Percentiles rank a stretch among this genome's conserved stretches.
Conservation (phyloP, 2,888 invertebrate genomes). For the Melanostoma mellinum region DNA sequence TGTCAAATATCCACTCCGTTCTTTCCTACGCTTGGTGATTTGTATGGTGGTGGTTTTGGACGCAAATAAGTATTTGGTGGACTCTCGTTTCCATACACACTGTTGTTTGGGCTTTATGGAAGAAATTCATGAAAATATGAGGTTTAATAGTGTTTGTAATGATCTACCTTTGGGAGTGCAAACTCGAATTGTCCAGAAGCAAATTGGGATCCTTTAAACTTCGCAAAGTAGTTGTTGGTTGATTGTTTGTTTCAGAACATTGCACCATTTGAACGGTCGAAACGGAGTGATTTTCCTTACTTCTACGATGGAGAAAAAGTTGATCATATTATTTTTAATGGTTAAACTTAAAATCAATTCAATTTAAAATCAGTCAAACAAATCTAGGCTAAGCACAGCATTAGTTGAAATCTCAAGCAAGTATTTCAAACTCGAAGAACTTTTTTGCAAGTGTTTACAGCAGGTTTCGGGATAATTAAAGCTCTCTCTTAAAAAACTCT, state of each 20-base stretch:
- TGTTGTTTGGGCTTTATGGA: constrained; percentile 83
- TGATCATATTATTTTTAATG: too few species aligned
- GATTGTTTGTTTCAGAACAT: constrained; percentile 83
- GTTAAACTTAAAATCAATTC: too few species aligned
- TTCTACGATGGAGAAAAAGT: constrained; percentile 8
- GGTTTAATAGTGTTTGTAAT: neutral
- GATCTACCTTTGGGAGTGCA: constrained; percentile 80
- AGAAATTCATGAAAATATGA: neutral
- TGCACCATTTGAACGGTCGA: constrained; percentile 86
- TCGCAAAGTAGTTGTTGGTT: constrained; percentile 85
- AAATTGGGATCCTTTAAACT: constrained; percentile 84
- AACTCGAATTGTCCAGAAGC: constrained; percentile 80
- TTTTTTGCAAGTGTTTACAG: too few species aligned
- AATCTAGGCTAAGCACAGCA: neutral
- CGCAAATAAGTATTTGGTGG: constrained; percentile 82
- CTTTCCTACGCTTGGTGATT: constrained; percentile 78
- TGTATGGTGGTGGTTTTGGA: constrained; percentile 82
- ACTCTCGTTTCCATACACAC: constrained; percentile 83
- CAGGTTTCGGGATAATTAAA: too few species aligned
- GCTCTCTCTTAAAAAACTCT: too few species aligned
- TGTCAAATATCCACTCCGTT: constrained; percentile 81
- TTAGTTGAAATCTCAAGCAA: too few species aligned
- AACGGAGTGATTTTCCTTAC: constrained; percentile 72
- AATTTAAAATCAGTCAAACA: neutral
- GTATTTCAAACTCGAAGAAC: too few species aligned